Percentiles rank a stretch among this genome's conserved stretches.
phyloP scores from a whole-genome alignment of 2,888 invertebrate genomes.

The Pediacus dermestoides region DNA sequence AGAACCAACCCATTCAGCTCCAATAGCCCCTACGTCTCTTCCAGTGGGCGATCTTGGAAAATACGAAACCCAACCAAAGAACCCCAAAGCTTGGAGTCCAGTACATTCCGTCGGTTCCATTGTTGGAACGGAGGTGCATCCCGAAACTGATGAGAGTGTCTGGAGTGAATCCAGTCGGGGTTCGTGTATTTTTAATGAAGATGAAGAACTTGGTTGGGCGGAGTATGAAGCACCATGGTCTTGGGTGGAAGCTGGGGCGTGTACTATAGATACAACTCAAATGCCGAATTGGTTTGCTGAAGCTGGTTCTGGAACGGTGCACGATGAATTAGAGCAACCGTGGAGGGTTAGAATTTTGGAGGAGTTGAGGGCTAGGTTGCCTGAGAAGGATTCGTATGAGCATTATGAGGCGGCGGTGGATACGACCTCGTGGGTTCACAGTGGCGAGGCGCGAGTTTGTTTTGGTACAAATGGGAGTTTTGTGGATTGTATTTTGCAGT shows the following conservation, averaged over 20 bases:
- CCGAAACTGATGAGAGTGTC: conserved; percentile 77
- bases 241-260: conserved; percentile 67
- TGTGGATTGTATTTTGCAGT: conserved; percentile 74
- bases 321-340: conserved; percentile 64
- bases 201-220: conserved; percentile 75
- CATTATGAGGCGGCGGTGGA: conserved; percentile 76
- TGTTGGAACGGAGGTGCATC: conserved; percentile 80
- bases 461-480: conserved; percentile 49
- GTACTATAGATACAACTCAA: conserved; percentile 66
- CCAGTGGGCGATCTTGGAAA: conserved; percentile 58
- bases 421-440: conserved; percentile 82
- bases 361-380: conserved; percentile 58
- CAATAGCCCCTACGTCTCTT: conserved; percentile 63
- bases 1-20: conserved; percentile 70
- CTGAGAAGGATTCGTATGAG: conserved; percentile 21
- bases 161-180: conserved; percentile 68
- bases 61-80: conserved; percentile 69
- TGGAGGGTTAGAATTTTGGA: conserved; percentile 75
- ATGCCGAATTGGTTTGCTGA: conserved; percentile 70
- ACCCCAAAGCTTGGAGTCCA: conserved; percentile 83
- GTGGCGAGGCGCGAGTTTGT: conserved; percentile 66
- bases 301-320: conserved; percentile 34
- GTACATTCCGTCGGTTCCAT: conserved; percentile 84
- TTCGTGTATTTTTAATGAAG: conserved; percentile 77
- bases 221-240: conserved; percentile 79